phyloP scores from a whole-genome alignment of 2,888 invertebrate species.

The Mechanitis mazaeus region DNA sequence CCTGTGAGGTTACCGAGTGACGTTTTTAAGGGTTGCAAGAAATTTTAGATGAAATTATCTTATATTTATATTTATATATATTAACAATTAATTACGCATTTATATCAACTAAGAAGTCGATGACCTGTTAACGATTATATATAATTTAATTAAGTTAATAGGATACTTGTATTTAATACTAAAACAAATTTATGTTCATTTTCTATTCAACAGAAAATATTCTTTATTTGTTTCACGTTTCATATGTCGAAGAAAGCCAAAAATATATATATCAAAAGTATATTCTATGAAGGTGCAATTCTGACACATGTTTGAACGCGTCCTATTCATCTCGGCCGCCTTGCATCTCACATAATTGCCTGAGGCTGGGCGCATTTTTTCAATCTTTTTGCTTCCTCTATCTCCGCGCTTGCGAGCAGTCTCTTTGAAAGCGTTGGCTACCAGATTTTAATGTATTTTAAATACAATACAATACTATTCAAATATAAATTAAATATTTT shows the following conservation, averaged over 20 bases:
- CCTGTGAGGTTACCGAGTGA: constrained; percentile 66
- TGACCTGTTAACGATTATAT: too few relatives aligned
- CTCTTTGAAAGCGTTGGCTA: constrained; percentile 13
- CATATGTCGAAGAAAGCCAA: too few relatives aligned
- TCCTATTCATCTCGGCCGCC: constrained; percentile 31
- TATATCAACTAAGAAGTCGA: too few relatives aligned
- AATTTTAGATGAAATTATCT: constrained; percentile 32
- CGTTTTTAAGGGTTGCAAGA: constrained; percentile 63
- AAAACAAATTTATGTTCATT: too few relatives aligned
- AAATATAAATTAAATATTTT: too few relatives aligned
- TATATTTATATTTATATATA: constrained; percentile 13
- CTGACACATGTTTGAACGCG: constrained; percentile 17
- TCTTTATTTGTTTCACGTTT: too few relatives aligned
- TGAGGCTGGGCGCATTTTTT: constrained; percentile 34
- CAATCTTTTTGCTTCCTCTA: constrained; percentile 50
- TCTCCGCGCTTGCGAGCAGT: constrained; percentile 30
- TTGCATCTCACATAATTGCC: constrained; percentile 38
- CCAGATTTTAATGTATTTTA: background rate
- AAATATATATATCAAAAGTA: background rate
- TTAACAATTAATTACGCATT: too few relatives aligned
- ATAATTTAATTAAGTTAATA: too few relatives aligned
- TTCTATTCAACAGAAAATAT: too few relatives aligned
- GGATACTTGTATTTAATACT: too few relatives aligned
- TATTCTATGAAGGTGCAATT: constrained; percentile 4
- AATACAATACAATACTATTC: background rate